These are phyloP conservation scores for Bugula neritina DNA, from an alignment of 2,888 invertebrate genomes.

Conservation along the genomic window DNA sequence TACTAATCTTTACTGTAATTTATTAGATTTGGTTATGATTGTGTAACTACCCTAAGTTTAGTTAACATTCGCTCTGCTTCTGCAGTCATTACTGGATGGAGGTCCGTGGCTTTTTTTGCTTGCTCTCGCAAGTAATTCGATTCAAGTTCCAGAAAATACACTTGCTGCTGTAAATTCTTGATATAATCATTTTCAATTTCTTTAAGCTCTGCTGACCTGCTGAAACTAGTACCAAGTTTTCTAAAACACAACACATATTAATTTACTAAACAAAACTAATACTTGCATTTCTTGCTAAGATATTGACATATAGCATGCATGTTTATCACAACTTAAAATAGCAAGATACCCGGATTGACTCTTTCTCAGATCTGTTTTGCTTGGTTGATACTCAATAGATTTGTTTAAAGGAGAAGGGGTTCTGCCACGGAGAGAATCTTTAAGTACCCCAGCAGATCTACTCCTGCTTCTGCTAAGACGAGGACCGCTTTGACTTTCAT, in stretches of 20 bases:
- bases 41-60: slow-evolving; percentile 47
- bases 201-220: slow-evolving; percentile 31
- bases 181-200: slow-evolving; percentile 51
- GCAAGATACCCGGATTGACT: slow-evolving; percentile 2
- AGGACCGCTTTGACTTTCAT: background rate
- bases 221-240: slow-evolving; percentile 25
- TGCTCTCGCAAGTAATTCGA: slow-evolving; percentile 52
- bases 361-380: background rate
- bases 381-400: background rate
- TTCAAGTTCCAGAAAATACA: slow-evolving; percentile 53
- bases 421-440: background rate
- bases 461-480: slow-evolving; percentile 1
- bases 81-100: slow-evolving; percentile 49
- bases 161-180: slow-evolving; percentile 53
- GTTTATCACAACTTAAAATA: too few species aligned
- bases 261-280: too few species aligned
- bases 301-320: too few species aligned
- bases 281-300: too few species aligned
- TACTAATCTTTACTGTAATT: too few species aligned
- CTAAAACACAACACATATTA: too few species aligned
- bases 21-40: too few species aligned
- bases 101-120: slow-evolving; percentile 48
- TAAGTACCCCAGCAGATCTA: background rate
- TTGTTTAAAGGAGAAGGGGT: slow-evolving; percentile 5
- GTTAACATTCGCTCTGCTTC: slow-evolving; percentile 51